Evolutionary conservation across 1,140 invertebrate species (phyloP).

Genomic region (Trichogramma pretiosum): DNA sequence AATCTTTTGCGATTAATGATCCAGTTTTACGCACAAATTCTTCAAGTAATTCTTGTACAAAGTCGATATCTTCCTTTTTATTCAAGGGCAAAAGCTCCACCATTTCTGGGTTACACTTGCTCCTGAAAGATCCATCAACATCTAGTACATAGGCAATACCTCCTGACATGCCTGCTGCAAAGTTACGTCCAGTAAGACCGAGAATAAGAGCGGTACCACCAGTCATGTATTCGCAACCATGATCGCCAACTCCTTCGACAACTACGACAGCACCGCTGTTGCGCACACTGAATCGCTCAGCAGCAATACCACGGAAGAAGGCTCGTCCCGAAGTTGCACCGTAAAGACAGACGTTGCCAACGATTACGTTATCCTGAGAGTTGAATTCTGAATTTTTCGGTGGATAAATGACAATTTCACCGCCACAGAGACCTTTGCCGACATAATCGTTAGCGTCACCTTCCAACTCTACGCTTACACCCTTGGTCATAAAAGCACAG

Average conservation of each 20-base stretch:
- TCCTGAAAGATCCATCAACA: constrained; percentile 71
- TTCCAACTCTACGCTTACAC: constrained; percentile 82
- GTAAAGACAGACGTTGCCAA: constrained; percentile 97
- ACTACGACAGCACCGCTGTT: constrained; percentile 94
- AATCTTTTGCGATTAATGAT: constrained; percentile 71
- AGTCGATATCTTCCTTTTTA: constrained; percentile 66
- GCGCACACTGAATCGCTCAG: constrained; percentile 94
- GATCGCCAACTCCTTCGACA: constrained; percentile 90
- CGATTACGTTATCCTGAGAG: constrained; percentile 92
- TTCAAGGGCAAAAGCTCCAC: constrained; percentile 80
- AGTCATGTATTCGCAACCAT: constrained; percentile 99
- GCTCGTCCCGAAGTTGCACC: constrained; percentile 91
- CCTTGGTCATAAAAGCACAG: constrained; percentile 92
- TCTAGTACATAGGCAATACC: constrained; percentile 95
- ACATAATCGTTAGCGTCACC: constrained; percentile 99
- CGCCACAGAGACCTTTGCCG: constrained; percentile 86
- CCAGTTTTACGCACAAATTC: constrained; percentile 89
- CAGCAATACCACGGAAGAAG: constrained; percentile 93
- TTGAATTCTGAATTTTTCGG: constrained; percentile 74
- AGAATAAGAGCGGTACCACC: constrained; percentile 86
- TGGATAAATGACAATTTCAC: constrained; percentile 89
- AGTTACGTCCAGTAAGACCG: constrained; percentile 92
- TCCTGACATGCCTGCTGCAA: constrained; percentile 97
- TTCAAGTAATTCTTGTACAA: constrained; percentile 69
- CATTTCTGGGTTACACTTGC: constrained; percentile 85